These are phyloP conservation scores for Dromas ardeola DNA, from an alignment of 2,113 vertebrate genomes.

Conservation along the genomic window DNA sequence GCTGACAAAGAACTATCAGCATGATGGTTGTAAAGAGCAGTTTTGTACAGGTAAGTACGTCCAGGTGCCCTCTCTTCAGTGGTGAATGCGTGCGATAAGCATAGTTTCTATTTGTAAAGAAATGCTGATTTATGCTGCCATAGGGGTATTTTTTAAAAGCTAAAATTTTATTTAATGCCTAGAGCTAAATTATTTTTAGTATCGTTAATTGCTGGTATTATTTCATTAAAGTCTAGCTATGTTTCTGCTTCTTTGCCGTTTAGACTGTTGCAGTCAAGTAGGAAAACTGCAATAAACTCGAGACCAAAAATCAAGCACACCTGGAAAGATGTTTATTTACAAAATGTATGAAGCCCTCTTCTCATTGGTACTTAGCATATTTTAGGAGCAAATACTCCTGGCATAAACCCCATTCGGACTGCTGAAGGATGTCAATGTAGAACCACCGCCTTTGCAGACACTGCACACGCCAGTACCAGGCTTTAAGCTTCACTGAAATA, in stretches of 20 bases:
- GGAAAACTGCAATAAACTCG: background rate
- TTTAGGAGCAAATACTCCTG: background rate
- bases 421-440: background rate
- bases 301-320: background rate
- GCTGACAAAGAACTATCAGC: background rate
- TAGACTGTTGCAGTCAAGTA: background rate
- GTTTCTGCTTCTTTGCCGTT: background rate
- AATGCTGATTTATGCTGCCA: background rate
- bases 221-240: background rate
- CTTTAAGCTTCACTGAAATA: background rate
- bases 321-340: background rate
- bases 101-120: background rate
- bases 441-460: background rate
- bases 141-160: background rate
- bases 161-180: background rate
- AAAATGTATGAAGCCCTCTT: background rate
- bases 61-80: background rate
- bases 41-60: background rate
- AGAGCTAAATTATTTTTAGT: background rate
- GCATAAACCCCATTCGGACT: background rate
- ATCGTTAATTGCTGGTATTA: background rate
- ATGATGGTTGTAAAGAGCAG: background rate
- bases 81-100: rapidly evolving
- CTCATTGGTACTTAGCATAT: background rate
- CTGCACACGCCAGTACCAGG: background rate